Evolutionary conservation across 2,113 vertebrate genomes (phyloP).

Genomic region (Peromyscus leucopus): DNA sequence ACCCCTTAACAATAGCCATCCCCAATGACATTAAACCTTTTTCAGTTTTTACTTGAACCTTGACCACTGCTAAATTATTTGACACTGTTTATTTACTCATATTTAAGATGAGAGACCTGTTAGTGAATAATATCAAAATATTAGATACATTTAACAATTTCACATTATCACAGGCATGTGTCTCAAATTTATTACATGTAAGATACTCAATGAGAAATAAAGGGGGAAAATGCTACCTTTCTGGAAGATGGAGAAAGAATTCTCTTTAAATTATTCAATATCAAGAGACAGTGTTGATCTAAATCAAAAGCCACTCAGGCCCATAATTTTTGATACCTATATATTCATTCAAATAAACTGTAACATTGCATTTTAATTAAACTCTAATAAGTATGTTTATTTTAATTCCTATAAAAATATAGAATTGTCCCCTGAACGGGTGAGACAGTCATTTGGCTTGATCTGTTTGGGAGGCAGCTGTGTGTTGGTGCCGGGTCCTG

Average conservation of each 20-base stretch:
- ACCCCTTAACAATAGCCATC: neutral
- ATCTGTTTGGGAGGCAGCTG: too few relatives aligned
- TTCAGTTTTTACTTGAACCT: neutral
- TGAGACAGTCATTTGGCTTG: too few relatives aligned
- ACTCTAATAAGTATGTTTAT: neutral
- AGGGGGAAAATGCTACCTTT: neutral
- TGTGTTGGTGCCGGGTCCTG: too few relatives aligned
- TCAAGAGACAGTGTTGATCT: neutral
- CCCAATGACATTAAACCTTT: neutral
- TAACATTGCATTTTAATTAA: constrained; percentile 22
- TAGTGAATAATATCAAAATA: neutral
- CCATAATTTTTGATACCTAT: neutral
- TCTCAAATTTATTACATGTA: neutral
- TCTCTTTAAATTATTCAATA: constrained; percentile 2
- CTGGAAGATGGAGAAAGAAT: neutral
- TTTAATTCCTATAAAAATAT: neutral
- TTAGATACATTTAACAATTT: constrained; percentile 1
- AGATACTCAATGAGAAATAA: constrained; percentile 8
- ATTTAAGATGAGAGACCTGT: neutral
- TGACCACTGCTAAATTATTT: neutral
- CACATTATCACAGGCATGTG: neutral
- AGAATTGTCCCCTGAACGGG: too few relatives aligned
- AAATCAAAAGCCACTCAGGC: neutral
- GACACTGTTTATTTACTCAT: neutral
- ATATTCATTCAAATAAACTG: neutral